Evolutionary conservation across 64 coral and sea anemone species (phyloP).

Genomic region (Montipora capricornis): DNA sequence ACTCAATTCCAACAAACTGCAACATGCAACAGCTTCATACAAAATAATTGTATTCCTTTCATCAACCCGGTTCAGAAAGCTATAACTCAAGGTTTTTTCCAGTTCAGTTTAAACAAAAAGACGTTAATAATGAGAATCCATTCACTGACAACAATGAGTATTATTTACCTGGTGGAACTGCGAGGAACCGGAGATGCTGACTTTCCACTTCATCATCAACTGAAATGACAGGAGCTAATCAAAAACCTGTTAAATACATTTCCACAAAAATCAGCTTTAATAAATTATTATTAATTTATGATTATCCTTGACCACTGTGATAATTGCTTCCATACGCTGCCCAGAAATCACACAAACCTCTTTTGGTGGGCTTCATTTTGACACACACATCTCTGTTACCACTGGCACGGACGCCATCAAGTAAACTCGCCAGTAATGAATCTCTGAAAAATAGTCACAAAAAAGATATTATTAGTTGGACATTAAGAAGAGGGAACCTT

Average conservation of each 20-base stretch:
- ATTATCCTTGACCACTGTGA: neutral
- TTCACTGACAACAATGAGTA: no score
- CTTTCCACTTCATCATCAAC: slow-evolving; percentile 98
- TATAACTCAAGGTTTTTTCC: no score
- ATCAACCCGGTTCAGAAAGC: no score
- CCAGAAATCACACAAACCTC: slow-evolving; percentile 54
- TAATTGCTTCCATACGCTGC: neutral
- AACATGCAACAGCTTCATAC: no score
- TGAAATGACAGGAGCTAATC: slow-evolving; percentile 83
- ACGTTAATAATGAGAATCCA: neutral
- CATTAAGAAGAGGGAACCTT: no score
- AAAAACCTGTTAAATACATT: slow-evolving; percentile 53
- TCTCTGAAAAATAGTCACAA: slow-evolving; percentile 55
- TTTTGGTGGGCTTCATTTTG: slow-evolving; percentile 92
- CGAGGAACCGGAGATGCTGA: slow-evolving; percentile 90
- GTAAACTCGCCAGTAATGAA: slow-evolving; percentile 86
- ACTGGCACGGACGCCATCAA: slow-evolving; percentile 98
- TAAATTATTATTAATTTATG: no score
- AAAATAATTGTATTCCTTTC: no score
- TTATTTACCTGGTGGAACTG: slow-evolving; percentile 80
- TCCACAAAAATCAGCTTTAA: no score
- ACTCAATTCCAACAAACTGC: neutral
- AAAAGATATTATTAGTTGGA: no score
- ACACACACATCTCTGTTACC: slow-evolving; percentile 98
- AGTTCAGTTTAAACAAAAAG: no score